Conservation (phyloP, 2,888 invertebrate genomes). For the Azorinus chamasolen region DNA sequence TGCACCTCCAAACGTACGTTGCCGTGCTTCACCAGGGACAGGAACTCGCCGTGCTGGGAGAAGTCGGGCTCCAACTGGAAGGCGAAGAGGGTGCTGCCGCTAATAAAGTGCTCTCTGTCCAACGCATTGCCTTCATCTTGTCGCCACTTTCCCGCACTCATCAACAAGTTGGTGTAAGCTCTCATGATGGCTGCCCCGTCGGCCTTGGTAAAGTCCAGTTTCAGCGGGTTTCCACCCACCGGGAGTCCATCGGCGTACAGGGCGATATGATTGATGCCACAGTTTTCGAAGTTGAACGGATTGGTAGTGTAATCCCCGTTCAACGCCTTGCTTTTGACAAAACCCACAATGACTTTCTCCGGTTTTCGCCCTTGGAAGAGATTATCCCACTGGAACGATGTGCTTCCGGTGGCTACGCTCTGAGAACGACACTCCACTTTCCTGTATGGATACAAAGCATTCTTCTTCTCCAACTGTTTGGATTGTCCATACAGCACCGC, state of each 20-base stretch:
- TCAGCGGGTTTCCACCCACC: conserved; percentile 27
- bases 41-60: background rate
- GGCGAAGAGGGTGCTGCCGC: conserved; percentile 22
- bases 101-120: conserved; percentile 23
- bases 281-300: conserved; percentile 46
- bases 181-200: conserved; percentile 25
- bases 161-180: conserved; percentile 32
- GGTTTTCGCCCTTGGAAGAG: too few species aligned
- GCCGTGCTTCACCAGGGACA: conserved; percentile 36
- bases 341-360: too few species aligned
- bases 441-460: conserved; percentile 35
- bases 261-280: conserved; percentile 32
- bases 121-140: conserved; percentile 35
- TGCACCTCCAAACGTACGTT: conserved; percentile 41
- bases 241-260: conserved; percentile 40
- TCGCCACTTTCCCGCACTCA: conserved; percentile 37
- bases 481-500: conserved; percentile 45
- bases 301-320: conserved; percentile 37
- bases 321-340: conserved; percentile 33
- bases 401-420: background rate
- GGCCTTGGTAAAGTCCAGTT: conserved; percentile 14
- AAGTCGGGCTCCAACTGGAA: too few species aligned
- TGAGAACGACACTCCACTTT: conserved; percentile 25
- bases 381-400: conserved; percentile 4
- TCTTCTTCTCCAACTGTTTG: conserved; percentile 30